These are phyloP conservation scores for Chironomus tepperi DNA, from an alignment of 1,140 invertebrate genomes.

Conservation along the genomic window DNA sequence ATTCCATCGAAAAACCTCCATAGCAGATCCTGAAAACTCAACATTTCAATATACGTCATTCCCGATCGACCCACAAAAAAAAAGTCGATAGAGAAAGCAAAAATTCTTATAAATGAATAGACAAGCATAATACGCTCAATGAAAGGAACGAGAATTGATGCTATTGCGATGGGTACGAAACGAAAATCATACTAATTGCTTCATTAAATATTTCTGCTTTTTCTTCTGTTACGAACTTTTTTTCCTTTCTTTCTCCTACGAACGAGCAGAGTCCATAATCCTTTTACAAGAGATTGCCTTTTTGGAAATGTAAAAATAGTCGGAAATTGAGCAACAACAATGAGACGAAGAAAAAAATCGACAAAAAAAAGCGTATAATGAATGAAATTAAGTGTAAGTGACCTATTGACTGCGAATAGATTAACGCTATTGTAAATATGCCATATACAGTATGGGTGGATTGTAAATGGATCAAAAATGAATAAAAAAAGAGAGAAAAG, in stretches of 20 bases:
- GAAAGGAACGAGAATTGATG: not conserved
- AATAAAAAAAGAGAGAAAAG: no score
- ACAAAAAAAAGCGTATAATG: conserved; percentile 1
- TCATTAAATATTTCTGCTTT: not conserved
- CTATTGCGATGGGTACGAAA: not conserved
- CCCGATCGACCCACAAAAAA: no score
- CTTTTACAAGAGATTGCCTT: not conserved
- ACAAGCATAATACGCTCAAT: not conserved
- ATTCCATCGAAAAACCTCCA: no score
- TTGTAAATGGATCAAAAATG: no score
- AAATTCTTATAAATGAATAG: no score
- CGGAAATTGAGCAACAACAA: not conserved
- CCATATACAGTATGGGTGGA: not conserved
- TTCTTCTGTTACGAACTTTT: not conserved
- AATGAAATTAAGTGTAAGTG: conserved; percentile 18
- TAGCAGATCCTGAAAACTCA: no score
- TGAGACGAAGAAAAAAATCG: not conserved
- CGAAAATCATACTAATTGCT: conserved; percentile 21
- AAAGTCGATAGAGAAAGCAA: no score
- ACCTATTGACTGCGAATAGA: conserved; percentile 20
- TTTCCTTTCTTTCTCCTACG: not conserved
- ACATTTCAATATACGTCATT: no score
- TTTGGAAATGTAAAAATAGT: not conserved
- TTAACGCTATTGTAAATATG: conserved; percentile 3
- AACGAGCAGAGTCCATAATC: not conserved